Conservation (phyloP, 2,888 invertebrate genomes). For the Acanthosepion pharaonis region DNA sequence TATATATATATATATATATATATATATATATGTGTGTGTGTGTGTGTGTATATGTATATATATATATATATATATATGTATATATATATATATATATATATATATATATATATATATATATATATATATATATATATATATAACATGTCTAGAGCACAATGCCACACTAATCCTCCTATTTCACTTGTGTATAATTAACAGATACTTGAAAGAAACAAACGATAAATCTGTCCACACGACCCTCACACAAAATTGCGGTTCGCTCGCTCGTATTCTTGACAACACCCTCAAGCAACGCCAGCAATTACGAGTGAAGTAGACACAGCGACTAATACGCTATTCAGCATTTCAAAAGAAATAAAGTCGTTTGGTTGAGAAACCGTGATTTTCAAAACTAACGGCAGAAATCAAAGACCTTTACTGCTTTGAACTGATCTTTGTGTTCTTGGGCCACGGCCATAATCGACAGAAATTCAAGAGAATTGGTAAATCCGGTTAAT, state of each 20-base stretch:
- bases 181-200: not conserved
- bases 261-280: not conserved
- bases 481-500: constrained; percentile 15
- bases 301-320: not conserved
- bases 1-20: too few relatives aligned
- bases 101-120: too few relatives aligned
- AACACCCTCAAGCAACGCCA: not conserved
- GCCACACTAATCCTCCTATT: not conserved
- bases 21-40: too few relatives aligned
- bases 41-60: too few relatives aligned
- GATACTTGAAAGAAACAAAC: not conserved
- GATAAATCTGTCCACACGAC: not conserved
- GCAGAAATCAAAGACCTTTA: not conserved
- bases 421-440: not conserved
- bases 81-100: too few relatives aligned
- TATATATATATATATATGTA: too few relatives aligned
- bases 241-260: not conserved
- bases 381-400: not conserved
- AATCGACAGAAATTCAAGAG: not conserved
- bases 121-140: not conserved
- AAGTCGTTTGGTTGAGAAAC: not conserved
- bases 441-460: not conserved
- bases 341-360: not conserved
- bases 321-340: not conserved
- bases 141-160: not conserved